Percentiles rank a stretch among this genome's conserved stretches.
phyloP scores from a whole-genome alignment of 2,113 vertebrate species.

The Serilophus lunatus region DNA sequence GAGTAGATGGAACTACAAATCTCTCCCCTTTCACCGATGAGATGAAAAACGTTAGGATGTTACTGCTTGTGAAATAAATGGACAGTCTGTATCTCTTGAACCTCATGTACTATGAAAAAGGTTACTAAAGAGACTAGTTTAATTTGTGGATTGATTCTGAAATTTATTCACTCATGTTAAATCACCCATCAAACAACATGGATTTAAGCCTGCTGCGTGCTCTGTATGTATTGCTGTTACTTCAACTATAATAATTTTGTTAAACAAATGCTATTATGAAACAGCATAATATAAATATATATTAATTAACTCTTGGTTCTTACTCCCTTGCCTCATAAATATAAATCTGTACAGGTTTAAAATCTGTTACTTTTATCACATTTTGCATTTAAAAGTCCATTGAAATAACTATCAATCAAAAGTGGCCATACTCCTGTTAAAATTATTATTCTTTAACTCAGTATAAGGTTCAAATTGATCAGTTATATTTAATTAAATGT shows the following conservation, averaged over 20 bases:
- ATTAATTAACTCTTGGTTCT: background rate
- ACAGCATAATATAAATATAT: background rate
- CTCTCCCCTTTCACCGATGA: background rate
- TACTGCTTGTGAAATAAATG: background rate
- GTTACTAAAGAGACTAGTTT: background rate
- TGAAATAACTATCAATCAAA: background rate
- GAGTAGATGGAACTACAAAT: background rate
- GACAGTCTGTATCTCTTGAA: background rate
- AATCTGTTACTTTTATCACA: background rate
- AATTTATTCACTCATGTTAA: background rate
- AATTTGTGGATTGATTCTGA: background rate
- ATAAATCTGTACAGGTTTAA: background rate
- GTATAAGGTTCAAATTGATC: background rate
- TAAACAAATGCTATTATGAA: background rate
- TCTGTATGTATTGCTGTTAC: background rate
- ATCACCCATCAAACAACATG: background rate
- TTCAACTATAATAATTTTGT: background rate
- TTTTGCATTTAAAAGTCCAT: background rate
- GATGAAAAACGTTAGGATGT: background rate
- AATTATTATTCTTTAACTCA: background rate
- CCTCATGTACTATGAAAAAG: background rate
- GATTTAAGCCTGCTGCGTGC: background rate
- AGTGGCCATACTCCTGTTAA: background rate
- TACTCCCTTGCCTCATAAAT: background rate
- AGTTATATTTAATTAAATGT: background rate